Conservation (phyloP, 2,888 invertebrate genomes). For the Chrysopilus asiliformis region DNA sequence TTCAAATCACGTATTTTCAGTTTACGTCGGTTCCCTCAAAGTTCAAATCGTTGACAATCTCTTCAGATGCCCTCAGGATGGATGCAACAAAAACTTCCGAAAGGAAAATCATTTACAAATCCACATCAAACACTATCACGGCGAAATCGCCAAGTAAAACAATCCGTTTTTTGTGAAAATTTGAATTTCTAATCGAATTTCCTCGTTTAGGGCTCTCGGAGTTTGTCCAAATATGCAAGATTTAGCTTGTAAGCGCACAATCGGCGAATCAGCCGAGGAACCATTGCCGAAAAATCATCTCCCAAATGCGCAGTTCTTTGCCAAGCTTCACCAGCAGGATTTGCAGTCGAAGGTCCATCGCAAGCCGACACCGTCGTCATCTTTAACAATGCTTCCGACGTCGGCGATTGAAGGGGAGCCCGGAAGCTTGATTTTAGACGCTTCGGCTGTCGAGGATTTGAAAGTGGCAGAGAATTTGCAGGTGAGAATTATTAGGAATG, state of each 20-base stretch:
- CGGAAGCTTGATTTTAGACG: no score
- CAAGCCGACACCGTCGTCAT: no score
- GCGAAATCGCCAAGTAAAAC: conserved; percentile 52
- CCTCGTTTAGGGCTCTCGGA: conserved; percentile 40
- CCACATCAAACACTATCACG: conserved; percentile 91
- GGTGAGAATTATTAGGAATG: no score
- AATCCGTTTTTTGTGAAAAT: neutral
- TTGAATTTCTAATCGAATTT: neutral
- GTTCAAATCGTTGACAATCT: conserved; percentile 56
- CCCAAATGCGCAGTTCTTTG: conserved; percentile 34
- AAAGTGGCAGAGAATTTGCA: no score
- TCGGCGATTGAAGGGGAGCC: conserved; percentile 13
- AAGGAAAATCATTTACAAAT: conserved; percentile 83
- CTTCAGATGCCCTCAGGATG: conserved; percentile 61
- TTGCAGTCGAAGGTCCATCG: conserved; percentile 26
- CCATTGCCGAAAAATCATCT: conserved; percentile 32
- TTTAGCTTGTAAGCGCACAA: conserved; percentile 66
- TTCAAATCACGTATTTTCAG: no score
- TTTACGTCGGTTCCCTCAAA: conserved; percentile 45
- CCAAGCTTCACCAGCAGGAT: conserved; percentile 36
- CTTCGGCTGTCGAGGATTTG: no score
- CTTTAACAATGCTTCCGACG: conserved; percentile 11
- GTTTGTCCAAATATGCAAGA: conserved; percentile 76
- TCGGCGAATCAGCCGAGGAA: conserved; percentile 41
- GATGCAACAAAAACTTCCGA: conserved; percentile 78